These are phyloP conservation scores for Alexandromys fortis DNA, from an alignment of 2,113 vertebrate genomes.

Conservation along the genomic window DNA sequence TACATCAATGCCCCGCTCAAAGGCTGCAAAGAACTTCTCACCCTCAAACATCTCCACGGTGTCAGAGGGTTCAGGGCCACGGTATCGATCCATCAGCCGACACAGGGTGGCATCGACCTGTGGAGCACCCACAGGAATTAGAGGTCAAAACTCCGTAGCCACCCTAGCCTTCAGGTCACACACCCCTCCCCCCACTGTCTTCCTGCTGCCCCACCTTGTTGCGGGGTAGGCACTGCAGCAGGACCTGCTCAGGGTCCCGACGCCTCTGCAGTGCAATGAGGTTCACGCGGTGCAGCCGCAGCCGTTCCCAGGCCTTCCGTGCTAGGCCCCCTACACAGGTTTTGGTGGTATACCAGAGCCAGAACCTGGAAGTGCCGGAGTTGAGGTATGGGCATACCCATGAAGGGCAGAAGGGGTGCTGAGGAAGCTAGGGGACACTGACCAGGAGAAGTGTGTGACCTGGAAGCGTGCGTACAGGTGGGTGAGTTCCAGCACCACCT, in stretches of 20 bases:
- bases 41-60: constrained; percentile 96
- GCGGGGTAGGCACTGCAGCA: constrained; percentile 94
- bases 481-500: constrained; percentile 91
- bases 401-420: fast-evolving
- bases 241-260: constrained; percentile 93
- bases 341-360: constrained; percentile 97
- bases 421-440: constrained; percentile 71
- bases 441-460: constrained; percentile 97
- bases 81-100: constrained; percentile 90
- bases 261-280: constrained; percentile 95
- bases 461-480: constrained; percentile 95
- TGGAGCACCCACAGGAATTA: background rate
- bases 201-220: constrained; percentile 87
- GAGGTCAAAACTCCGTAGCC: fast-evolving
- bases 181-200: fast-evolving
- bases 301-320: constrained; percentile 91
- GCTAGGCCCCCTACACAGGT: constrained; percentile 91
- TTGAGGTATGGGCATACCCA: background rate
- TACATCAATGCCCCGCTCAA: constrained; percentile 93
- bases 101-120: constrained; percentile 90
- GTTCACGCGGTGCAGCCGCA: constrained; percentile 95
- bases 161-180: fast-evolving
- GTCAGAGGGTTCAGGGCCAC: constrained; percentile 96
- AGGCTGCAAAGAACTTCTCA: constrained; percentile 97
- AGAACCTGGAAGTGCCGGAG: constrained; percentile 89